These are phyloP conservation scores for Gobio occitaniae DNA, from an alignment of 2,797 vertebrate species.

Conservation along the genomic window DNA sequence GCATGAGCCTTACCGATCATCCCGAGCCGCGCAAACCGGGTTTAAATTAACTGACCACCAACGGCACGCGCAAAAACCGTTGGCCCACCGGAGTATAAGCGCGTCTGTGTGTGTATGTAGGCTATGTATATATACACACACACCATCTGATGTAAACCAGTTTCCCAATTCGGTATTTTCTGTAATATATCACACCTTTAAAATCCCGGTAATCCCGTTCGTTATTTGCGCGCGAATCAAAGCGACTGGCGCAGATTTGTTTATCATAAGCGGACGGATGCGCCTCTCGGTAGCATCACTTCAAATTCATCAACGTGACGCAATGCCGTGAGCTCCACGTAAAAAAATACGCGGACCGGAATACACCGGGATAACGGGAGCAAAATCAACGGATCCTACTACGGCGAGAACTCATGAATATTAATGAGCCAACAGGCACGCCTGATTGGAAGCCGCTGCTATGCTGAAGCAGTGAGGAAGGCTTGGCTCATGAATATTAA, in stretches of 20 bases:
- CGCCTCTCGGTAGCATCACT: conserved; percentile 33
- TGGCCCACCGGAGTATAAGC: conserved; percentile 39
- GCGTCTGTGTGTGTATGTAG: not conserved
- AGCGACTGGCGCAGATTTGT: conserved; percentile 22
- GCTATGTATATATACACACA: not conserved
- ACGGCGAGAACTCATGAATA: not conserved
- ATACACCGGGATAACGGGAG: conserved; percentile 32
- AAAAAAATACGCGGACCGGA: conserved; percentile 43
- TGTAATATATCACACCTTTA: not conserved
- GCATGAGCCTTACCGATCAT: conserved; percentile 45
- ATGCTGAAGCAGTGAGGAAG: not conserved
- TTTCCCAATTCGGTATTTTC: not conserved
- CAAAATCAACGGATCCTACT: not conserved
- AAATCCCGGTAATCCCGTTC: not conserved
- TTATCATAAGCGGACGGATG: conserved; percentile 22
- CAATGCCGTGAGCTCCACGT: conserved; percentile 38
- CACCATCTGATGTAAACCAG: conserved; percentile 8
- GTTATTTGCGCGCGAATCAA: not conserved
- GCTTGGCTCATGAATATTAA: conserved; percentile 4
- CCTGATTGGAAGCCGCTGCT: not conserved
- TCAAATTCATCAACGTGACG: conserved; percentile 50
- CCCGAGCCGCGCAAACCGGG: conserved; percentile 10
- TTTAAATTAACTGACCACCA: not conserved
- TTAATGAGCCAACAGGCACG: not conserved
- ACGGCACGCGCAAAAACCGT: conserved; percentile 40